phyloP scores from a whole-genome alignment of 2,888 invertebrate genomes.

The Xestia ashworthii region DNA sequence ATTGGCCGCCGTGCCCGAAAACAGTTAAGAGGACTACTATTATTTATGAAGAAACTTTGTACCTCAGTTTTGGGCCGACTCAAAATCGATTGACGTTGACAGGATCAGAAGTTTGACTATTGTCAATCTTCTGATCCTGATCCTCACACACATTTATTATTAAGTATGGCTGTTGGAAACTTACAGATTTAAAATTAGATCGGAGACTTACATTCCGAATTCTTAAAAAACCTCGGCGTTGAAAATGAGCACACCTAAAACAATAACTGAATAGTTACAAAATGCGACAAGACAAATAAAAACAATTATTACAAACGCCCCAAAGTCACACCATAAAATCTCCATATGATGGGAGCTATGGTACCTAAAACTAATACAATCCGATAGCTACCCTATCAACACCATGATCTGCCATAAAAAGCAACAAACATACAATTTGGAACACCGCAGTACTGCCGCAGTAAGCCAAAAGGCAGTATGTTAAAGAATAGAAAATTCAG shows the following conservation, averaged over 20 bases:
- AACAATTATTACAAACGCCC: neutral
- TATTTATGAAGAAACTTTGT: neutral
- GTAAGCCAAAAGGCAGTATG: neutral
- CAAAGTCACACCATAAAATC: constrained; percentile 18
- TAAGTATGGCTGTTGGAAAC: neutral
- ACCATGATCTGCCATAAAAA: constrained; percentile 56
- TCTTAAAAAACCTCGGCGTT: neutral
- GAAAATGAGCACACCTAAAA: neutral
- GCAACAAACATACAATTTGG: constrained; percentile 63
- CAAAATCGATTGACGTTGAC: neutral
- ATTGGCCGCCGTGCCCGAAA: neutral
- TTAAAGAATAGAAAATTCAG: neutral
- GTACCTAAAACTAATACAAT: constrained; percentile 29
- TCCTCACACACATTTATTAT: neutral
- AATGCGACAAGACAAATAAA: neutral
- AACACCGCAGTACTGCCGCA: constrained; percentile 37
- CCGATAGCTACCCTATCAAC: constrained; percentile 44
- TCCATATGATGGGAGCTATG: constrained; percentile 11
- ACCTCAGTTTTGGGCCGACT: neutral
- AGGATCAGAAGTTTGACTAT: neutral
- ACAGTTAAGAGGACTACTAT: neutral
- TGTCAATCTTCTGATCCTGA: too few relatives aligned
- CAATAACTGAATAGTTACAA: neutral
- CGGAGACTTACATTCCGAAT: neutral
- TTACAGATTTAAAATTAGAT: neutral